Conservation (phyloP, 1,140 invertebrate genomes). For the Lucilia cuprina region DNA sequence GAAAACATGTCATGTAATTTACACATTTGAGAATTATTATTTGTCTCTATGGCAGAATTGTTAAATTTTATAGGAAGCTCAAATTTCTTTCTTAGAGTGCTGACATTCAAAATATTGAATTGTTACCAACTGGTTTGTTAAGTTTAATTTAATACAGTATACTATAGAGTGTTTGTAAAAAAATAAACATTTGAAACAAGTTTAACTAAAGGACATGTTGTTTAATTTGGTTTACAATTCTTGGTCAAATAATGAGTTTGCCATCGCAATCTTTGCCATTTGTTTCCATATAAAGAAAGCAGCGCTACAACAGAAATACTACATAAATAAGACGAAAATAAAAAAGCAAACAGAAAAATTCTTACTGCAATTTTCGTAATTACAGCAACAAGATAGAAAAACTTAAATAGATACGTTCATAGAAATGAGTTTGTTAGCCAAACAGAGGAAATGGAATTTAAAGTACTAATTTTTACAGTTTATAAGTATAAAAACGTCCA, state of each 20-base stretch:
- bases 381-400: background rate
- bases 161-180: no score
- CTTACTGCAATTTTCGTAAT: constrained; percentile 13
- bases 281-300: background rate
- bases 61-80: no score
- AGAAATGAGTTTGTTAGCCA: constrained; percentile 8
- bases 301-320: background rate
- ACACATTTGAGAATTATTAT: no score
- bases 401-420: background rate
- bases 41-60: no score
- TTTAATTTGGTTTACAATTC: constrained; percentile 18
- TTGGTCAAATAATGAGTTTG: constrained; percentile 22
- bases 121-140: no score
- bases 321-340: background rate
- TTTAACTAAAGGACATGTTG: constrained; percentile 21
- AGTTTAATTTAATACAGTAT: no score
- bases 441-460: background rate
- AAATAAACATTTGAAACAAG: background rate
- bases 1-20: no score
- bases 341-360: background rate
- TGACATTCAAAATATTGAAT: no score
- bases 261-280: background rate
- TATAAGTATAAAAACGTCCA: no score
- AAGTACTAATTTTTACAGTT: background rate
- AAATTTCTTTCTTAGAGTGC: no score